These are phyloP conservation scores for Brachionus calyciflorus DNA, from an alignment of 1,140 invertebrate genomes.

Conservation along the genomic window DNA sequence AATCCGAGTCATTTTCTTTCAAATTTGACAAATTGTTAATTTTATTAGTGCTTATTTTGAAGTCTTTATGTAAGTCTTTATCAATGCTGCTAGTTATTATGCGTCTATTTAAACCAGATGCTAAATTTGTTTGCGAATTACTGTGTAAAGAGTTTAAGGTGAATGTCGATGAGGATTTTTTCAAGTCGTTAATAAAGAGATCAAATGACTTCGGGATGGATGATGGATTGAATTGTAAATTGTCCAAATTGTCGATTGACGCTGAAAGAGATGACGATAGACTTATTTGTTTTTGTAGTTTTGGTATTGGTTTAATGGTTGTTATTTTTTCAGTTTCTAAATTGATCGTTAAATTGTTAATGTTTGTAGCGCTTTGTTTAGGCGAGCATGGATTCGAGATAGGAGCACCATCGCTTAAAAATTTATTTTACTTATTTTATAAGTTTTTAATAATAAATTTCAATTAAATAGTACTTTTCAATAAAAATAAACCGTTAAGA, in stretches of 20 bases:
- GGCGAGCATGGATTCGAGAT: background rate
- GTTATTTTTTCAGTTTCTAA: background rate
- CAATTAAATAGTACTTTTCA: no score
- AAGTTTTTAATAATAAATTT: no score
- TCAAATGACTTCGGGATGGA: constrained; percentile 43
- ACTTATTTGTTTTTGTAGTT: background rate
- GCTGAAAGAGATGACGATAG: background rate
- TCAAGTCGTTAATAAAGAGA: constrained; percentile 30
- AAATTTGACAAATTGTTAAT: background rate
- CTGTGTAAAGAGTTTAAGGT: constrained; percentile 20
- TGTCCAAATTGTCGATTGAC: constrained; percentile 27
- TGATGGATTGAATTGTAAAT: constrained; percentile 15
- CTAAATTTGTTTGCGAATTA: background rate
- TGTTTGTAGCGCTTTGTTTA: background rate
- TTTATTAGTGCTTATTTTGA: background rate
- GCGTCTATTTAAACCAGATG: background rate
- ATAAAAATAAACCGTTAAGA: no score
- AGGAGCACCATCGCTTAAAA: background rate
- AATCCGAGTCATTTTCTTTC: constrained; percentile 6
- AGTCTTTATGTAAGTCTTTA: constrained; percentile 39
- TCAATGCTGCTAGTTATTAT: constrained; percentile 41
- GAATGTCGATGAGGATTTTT: constrained; percentile 30
- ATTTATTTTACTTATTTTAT: background rate
- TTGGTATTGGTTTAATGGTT: background rate
- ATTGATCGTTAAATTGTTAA: background rate